phyloP scores from a whole-genome alignment of 2,113 vertebrate species.

The Petrocephalus microphthalmus region DNA sequence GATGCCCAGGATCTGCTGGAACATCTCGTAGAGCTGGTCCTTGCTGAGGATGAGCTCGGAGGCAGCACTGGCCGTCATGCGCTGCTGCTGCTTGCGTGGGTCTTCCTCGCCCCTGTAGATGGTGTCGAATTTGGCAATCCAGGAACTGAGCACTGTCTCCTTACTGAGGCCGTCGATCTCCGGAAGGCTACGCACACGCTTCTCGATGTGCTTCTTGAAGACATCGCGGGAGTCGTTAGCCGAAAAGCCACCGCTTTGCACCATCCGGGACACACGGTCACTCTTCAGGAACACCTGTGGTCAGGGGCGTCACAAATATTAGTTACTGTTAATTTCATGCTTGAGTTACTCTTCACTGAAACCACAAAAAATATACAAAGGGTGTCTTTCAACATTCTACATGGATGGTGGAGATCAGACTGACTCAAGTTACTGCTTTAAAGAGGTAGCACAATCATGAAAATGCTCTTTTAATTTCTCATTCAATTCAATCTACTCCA shows the following conservation, averaged over 20 bases:
- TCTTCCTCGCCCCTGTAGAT: slow-evolving; percentile 97
- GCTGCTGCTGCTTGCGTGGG: slow-evolving; percentile 88
- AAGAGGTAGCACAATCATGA: background rate
- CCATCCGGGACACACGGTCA: slow-evolving; percentile 90
- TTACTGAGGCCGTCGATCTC: slow-evolving; percentile 97
- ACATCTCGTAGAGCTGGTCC: slow-evolving; percentile 98
- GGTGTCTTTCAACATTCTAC: background rate
- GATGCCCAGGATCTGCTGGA: slow-evolving; percentile 94
- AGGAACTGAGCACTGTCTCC: slow-evolving; percentile 95
- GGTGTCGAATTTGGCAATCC: slow-evolving; percentile 96
- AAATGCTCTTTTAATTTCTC: background rate
- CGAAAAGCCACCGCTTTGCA: slow-evolving; percentile 92
- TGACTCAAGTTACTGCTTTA: background rate
- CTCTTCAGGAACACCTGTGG: slow-evolving; percentile 92
- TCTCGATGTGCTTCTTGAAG: slow-evolving; percentile 99
- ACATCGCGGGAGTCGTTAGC: slow-evolving; percentile 91
- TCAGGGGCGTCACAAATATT: background rate
- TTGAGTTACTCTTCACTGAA: background rate
- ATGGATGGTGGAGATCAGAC: background rate
- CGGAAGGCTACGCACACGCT: slow-evolving; percentile 89
- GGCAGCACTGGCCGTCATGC: slow-evolving; percentile 88
- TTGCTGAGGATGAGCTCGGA: slow-evolving; percentile 98
- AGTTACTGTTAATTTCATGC: background rate
- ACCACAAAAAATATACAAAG: background rate
- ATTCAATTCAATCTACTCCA: background rate